Conservation (phyloP, 2,113 vertebrate species). For the Orientallactaga bullata region DNA sequence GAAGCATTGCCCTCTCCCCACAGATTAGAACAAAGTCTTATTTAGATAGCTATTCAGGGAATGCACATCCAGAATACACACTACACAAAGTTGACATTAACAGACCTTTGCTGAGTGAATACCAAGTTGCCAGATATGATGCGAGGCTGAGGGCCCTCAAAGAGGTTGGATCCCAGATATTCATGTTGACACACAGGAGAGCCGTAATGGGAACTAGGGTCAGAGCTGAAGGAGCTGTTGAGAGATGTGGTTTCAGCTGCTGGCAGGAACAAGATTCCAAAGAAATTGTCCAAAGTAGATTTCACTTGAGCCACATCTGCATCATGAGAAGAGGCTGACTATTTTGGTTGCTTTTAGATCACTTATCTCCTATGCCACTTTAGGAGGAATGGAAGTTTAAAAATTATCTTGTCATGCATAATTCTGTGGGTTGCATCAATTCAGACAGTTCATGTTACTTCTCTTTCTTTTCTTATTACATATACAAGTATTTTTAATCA, state of each 20-base stretch:
- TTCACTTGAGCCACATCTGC: constrained; percentile 1
- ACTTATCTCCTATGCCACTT: neutral
- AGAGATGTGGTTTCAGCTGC: neutral
- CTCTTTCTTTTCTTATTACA: neutral
- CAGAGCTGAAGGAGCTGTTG: no score
- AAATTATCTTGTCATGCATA: constrained; percentile 63
- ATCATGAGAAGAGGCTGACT: constrained; percentile 51
- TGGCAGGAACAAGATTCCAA: neutral
- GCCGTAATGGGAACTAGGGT: rapidly evolving
- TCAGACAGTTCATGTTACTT: neutral
- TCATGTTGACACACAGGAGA: no score
- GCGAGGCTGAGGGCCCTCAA: neutral
- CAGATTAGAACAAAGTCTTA: constrained; percentile 2
- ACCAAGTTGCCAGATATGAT: neutral
- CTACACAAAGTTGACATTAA: neutral
- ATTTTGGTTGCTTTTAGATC: constrained; percentile 66
- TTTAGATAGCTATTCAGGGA: neutral
- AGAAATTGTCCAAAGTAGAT: neutral
- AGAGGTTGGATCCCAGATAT: neutral
- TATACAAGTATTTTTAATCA: neutral
- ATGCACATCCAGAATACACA: neutral
- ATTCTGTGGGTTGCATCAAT: constrained; percentile 31
- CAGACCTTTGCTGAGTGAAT: neutral
- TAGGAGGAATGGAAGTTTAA: constrained; percentile 38
- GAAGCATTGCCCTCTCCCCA: neutral